A percentile compares a stretch with the other conserved stretches of the same genome.
Conservation (phyloP, 1,140 invertebrate species). For the Arctopsyche grandis region DNA sequence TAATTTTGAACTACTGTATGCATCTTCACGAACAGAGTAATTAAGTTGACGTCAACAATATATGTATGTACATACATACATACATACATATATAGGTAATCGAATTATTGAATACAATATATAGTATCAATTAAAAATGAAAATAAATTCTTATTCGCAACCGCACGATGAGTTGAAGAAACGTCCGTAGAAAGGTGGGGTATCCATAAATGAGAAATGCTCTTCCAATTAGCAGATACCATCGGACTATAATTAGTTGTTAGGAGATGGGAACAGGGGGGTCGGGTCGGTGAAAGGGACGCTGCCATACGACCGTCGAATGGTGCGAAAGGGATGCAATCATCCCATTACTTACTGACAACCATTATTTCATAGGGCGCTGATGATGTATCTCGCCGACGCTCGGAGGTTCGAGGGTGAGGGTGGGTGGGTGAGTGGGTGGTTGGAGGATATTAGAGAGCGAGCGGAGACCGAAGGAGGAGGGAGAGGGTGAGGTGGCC, state of each 20-base stretch:
- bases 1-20: too few relatives aligned
- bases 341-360: constrained; percentile 55
- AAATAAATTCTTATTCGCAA: neutral
- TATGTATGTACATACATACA: neutral
- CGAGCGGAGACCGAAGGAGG: neutral
- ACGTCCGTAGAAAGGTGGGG: constrained; percentile 42
- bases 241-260: constrained; percentile 55
- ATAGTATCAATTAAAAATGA: too few relatives aligned
- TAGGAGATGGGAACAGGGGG: constrained; percentile 25
- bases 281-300: neutral
- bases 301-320: neutral
- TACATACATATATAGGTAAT: neutral
- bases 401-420: neutral
- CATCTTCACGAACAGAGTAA: too few relatives aligned
- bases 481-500: neutral
- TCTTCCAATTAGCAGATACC: constrained; percentile 56
- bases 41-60: too few relatives aligned
- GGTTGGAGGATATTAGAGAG: neutral
- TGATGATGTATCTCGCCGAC: constrained; percentile 50
- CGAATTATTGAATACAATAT: neutral
- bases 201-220: constrained; percentile 55
- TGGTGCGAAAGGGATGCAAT: constrained; percentile 19
- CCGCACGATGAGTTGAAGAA: constrained; percentile 35
- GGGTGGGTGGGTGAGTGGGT: neutral
- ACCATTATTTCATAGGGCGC: constrained; percentile 53